A percentile compares a stretch with the other conserved stretches of the same genome.
Conservation (phyloP, 2,797 vertebrate genomes). For the Megalops cyprinoides region DNA sequence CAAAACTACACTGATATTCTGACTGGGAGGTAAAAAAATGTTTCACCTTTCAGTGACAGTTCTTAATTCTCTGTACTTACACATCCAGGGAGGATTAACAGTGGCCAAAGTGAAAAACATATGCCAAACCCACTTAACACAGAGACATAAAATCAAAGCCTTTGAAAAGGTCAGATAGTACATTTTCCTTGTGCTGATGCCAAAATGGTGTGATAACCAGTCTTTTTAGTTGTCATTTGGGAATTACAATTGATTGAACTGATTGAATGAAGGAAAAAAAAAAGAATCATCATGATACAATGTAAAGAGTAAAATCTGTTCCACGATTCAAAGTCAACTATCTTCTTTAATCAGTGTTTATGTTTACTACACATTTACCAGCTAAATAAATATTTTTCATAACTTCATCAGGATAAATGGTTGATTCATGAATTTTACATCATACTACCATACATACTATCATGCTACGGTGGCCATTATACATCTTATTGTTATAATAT, state of each 20-base stretch:
- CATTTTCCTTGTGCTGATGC: not conserved
- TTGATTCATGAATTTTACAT: not conserved
- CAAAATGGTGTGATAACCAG: not conserved
- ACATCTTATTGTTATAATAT: not conserved
- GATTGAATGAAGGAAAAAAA: not conserved
- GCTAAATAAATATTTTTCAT: no score
- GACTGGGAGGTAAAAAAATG: slow-evolving; percentile 33
- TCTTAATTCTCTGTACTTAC: slow-evolving; percentile 17
- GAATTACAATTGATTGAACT: not conserved
- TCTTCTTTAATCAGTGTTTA: not conserved
- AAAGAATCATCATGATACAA: not conserved
- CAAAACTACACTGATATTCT: slow-evolving; percentile 35
- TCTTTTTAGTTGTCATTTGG: not conserved
- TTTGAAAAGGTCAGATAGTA: not conserved
- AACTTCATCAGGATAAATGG: no score
- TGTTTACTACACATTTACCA: not conserved
- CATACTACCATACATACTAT: not conserved
- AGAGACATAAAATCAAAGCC: not conserved
- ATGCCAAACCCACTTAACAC: not conserved
- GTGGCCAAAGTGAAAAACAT: not conserved
- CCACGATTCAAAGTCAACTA: no score
- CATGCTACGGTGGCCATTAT: not conserved
- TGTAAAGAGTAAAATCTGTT: not conserved
- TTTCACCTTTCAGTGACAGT: slow-evolving; percentile 6
- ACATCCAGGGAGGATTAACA: not conserved